Evolutionary conservation across 2,113 vertebrate species (phyloP).

Genomic region (Sminthopsis crassicaudata): DNA sequence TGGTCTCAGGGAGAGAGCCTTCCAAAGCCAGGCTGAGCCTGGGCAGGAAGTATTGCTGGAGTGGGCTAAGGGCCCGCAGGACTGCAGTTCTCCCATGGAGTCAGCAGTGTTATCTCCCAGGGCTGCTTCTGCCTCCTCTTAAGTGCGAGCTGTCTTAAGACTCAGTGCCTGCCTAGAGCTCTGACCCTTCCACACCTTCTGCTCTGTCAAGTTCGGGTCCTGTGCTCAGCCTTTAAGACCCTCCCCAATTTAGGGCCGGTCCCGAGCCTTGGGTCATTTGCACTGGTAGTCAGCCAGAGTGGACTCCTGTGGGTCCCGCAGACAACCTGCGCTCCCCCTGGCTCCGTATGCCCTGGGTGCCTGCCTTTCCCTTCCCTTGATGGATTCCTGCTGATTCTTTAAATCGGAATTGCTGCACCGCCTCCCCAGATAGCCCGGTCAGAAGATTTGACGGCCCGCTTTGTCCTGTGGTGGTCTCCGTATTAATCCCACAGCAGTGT

Average conservation of each 20-base stretch:
- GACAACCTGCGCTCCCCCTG: background rate
- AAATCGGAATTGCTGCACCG: background rate
- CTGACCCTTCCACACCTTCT: accelerated
- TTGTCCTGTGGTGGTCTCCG: background rate
- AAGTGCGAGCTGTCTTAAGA: background rate
- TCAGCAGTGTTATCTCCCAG: background rate
- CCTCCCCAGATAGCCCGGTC: background rate
- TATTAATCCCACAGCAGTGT: background rate
- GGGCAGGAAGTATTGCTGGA: background rate
- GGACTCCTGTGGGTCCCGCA: background rate
- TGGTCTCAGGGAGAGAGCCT: no score
- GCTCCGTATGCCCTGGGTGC: background rate
- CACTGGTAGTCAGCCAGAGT: background rate
- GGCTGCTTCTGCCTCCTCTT: background rate
- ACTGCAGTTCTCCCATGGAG: background rate
- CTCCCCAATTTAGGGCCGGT: background rate
- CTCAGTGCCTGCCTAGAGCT: background rate
- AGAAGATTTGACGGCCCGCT: background rate
- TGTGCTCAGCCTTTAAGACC: background rate
- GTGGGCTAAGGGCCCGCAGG: background rate
- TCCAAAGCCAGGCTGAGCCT: background rate
- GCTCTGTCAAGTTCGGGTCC: background rate
- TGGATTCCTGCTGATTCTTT: background rate
- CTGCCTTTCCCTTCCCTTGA: background rate
- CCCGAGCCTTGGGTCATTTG: background rate